phyloP scores from a whole-genome alignment of 2,113 vertebrate genomes.

The Epinephelus fuscoguttatus region DNA sequence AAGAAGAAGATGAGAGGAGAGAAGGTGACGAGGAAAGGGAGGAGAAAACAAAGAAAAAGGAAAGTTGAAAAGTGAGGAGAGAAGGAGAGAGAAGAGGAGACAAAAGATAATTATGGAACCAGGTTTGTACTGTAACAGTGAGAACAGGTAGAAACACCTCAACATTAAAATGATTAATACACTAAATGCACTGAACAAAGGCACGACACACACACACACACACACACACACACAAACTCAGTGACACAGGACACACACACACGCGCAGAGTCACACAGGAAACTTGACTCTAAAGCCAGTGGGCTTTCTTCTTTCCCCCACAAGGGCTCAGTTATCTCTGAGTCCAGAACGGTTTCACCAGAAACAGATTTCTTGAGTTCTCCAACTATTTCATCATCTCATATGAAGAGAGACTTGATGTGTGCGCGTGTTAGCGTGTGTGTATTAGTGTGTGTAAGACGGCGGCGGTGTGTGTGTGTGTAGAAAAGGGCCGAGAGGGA shows the following conservation, averaged over 20 bases:
- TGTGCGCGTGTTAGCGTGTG: slow-evolving; percentile 49
- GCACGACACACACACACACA: not conserved
- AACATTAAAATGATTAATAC: not conserved
- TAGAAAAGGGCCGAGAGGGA: slow-evolving; percentile 33
- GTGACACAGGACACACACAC: slow-evolving; percentile 46
- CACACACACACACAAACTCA: slow-evolving; percentile 27
- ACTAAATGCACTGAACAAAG: not conserved
- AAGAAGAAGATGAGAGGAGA: not conserved
- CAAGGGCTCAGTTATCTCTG: slow-evolving; percentile 75
- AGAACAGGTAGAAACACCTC: not conserved
- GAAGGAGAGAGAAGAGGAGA: not conserved
- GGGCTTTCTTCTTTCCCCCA: slow-evolving; percentile 70
- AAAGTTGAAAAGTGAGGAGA: too few relatives aligned
- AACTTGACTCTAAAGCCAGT: slow-evolving; percentile 63
- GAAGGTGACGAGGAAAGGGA: not conserved
- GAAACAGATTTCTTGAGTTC: slow-evolving; percentile 86
- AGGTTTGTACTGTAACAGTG: not conserved
- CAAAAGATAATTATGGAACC: not conserved
- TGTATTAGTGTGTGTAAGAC: slow-evolving; percentile 30
- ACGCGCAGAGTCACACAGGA: slow-evolving; percentile 64
- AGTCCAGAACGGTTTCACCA: slow-evolving; percentile 81
- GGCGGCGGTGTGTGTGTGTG: not conserved
- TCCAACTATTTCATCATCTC: slow-evolving; percentile 87
- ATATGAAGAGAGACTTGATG: slow-evolving; percentile 52
- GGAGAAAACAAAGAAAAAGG: too few relatives aligned